A percentile compares a stretch with the other conserved stretches of the same genome.
phyloP scores from a whole-genome alignment of 92 coral and sea anemone genomes.

The Pocillopora grandis region DNA sequence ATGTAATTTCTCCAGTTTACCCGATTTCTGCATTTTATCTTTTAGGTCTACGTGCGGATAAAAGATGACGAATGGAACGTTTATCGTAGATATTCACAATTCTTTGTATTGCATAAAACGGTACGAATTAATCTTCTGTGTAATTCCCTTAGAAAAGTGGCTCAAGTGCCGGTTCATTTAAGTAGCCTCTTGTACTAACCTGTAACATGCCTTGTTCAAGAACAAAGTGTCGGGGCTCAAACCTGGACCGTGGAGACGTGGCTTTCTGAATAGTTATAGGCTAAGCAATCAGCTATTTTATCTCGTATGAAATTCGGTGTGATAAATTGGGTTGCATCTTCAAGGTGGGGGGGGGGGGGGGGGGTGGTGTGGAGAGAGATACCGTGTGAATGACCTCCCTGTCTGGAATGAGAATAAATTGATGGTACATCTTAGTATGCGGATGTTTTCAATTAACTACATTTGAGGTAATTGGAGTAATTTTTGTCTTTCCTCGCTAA shows the following conservation, averaged over 20 bases:
- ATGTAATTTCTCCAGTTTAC: background rate
- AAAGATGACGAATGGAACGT: constrained; percentile 99
- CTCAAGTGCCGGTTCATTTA: no score
- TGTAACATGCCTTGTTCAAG: no score
- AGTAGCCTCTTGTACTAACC: no score
- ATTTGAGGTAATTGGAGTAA: background rate
- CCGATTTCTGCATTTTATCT: background rate
- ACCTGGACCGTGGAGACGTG: no score
- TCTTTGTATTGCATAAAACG: constrained; percentile 81
- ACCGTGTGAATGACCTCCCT: background rate
- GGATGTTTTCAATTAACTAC: background rate
- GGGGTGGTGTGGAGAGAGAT: background rate
- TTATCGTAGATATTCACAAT: constrained; percentile 96
- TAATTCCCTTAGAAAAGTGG: no score
- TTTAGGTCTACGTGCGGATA: constrained; percentile 88
- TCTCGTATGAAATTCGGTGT: no score
- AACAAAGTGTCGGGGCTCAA: no score
- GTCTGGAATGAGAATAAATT: background rate
- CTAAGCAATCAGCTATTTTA: no score
- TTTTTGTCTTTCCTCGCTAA: background rate
- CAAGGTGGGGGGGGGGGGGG: background rate
- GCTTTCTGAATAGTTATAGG: no score
- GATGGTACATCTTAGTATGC: background rate
- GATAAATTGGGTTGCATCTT: no score
- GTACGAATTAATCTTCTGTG: constrained; percentile 31